Conservation (phyloP, 2,888 invertebrate genomes). For the Parnassius mnemosyne region DNA sequence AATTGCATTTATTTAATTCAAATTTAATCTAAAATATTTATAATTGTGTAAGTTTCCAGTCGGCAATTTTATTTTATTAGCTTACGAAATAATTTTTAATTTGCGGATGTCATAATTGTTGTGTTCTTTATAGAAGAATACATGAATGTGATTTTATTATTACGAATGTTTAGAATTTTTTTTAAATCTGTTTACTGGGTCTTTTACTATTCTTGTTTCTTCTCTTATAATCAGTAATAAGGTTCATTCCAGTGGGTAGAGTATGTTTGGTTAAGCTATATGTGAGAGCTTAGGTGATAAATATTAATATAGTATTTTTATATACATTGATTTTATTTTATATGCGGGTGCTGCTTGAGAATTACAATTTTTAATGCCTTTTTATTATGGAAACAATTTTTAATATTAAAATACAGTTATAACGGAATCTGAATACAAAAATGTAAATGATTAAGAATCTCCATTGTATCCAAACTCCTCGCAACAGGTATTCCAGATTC, state of each 20-base stretch:
- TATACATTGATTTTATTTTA: constrained; percentile 60
- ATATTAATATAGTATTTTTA: constrained; percentile 61
- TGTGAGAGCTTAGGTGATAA: constrained; percentile 62
- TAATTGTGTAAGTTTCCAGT: constrained; percentile 48
- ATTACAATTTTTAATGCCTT: constrained; percentile 44
- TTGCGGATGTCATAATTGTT: constrained; percentile 56
- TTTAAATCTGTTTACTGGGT: constrained; percentile 30
- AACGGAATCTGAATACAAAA: constrained; percentile 21
- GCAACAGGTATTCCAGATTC: constrained; percentile 38
- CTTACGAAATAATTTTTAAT: constrained; percentile 58
- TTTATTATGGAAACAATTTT: constrained; percentile 29
- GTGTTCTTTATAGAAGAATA: constrained; percentile 37
- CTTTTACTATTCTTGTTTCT: constrained; percentile 41
- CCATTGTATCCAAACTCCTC: constrained; percentile 44
- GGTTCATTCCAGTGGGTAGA: constrained; percentile 76
- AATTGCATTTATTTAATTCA: constrained; percentile 69
- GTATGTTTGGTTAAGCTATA: constrained; percentile 70
- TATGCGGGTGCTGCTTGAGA: constrained; percentile 65
- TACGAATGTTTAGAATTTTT: constrained; percentile 42
- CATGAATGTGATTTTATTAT: constrained; percentile 50
- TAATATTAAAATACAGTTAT: constrained; percentile 10
- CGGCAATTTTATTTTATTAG: constrained; percentile 63
- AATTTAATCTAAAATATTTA: constrained; percentile 41
- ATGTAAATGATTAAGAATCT: constrained; percentile 55
- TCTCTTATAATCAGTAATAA: constrained; percentile 55